A percentile compares a stretch with the other conserved stretches of the same genome.
These are phyloP conservation scores for Mycteria americana DNA, from an alignment of 2,797 vertebrate genomes.

Conservation along the genomic window DNA sequence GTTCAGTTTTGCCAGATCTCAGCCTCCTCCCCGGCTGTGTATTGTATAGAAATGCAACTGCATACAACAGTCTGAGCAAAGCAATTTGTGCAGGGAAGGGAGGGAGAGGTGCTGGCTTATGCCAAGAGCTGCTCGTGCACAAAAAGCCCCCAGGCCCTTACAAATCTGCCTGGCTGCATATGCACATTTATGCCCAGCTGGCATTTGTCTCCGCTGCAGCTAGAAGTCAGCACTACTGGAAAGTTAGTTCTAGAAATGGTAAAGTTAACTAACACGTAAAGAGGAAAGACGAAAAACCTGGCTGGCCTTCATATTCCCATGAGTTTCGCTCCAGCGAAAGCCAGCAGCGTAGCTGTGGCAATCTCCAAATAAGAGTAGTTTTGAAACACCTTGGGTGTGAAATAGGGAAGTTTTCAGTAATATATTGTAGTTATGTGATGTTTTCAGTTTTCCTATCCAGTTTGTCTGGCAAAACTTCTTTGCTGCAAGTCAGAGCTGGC, in stretches of 20 bases:
- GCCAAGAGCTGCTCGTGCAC: not conserved
- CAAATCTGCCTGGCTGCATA: not conserved
- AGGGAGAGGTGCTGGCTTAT: not conserved
- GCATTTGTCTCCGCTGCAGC: not conserved
- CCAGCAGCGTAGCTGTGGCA: not conserved
- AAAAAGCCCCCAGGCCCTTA: not conserved
- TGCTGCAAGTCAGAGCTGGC: not conserved
- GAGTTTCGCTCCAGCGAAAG: not conserved
- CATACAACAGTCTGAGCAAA: not conserved
- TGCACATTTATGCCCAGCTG: not conserved
- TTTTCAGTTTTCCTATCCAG: not conserved
- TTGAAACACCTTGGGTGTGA: not conserved
- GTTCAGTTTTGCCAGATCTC: not conserved
- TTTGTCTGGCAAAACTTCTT: not conserved
- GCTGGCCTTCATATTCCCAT: not conserved
- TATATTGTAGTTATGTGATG: not conserved
- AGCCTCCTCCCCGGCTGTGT: not conserved
- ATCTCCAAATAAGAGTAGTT: not conserved
- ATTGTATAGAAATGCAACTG: not conserved
- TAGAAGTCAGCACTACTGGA: not conserved
- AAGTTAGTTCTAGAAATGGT: not conserved
- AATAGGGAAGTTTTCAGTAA: not conserved
- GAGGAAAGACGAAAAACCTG: not conserved
- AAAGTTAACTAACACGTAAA: fast-evolving
- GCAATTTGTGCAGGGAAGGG: not conserved